Conservation (phyloP, 2,113 vertebrate genomes). For the Alosa alosa region DNA sequence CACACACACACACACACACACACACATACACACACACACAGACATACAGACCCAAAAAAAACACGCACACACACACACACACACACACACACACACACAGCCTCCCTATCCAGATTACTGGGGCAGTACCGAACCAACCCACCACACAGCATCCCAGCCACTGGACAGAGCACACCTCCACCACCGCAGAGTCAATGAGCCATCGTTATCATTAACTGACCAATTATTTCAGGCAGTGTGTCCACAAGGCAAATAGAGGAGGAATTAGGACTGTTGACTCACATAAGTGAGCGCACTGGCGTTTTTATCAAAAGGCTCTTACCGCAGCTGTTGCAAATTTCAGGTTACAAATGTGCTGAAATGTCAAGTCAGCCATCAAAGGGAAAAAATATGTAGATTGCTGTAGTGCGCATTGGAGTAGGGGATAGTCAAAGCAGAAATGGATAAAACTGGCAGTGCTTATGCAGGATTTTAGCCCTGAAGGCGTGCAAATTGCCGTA, state of each 20-base stretch:
- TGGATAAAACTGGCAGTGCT: background rate
- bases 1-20: no score
- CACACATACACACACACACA: no score
- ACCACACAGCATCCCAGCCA: background rate
- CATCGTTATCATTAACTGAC: background rate
- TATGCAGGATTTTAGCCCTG: background rate
- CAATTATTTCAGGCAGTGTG: constrained; percentile 1
- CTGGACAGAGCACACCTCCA: background rate
- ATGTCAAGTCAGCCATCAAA: background rate
- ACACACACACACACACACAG: background rate
- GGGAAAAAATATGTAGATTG: constrained; percentile 6
- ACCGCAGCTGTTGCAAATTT: background rate
- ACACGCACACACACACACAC: background rate
- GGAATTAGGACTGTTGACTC: background rate
- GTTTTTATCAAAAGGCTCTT: background rate
- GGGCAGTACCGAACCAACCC: no score
- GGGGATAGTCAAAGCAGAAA: background rate
- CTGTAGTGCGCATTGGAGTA: background rate
- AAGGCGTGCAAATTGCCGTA: background rate
- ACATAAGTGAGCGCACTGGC: background rate
- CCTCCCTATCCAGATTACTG: background rate
- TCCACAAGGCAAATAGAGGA: background rate
- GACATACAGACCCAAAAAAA: no score
- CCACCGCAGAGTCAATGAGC: background rate
- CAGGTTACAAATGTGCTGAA: constrained; percentile 1